Conservation (phyloP, 2,888 invertebrate species). For the Orgyia antiqua region DNA sequence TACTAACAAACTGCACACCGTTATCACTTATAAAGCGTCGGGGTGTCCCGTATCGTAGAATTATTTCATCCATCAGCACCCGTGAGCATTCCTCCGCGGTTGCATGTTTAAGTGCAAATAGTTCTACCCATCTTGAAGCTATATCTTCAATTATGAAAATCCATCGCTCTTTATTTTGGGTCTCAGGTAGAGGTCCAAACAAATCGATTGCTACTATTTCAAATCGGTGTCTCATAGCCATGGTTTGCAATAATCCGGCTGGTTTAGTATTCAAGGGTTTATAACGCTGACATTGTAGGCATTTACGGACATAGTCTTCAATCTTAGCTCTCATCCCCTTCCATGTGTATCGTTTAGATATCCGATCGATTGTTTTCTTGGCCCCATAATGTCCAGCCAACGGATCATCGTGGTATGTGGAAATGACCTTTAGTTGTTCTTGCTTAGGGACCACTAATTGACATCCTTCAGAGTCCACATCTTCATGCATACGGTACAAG, state of each 20-base stretch:
- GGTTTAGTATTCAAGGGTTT: slow-evolving; percentile 36
- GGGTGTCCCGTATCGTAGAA: too few species aligned
- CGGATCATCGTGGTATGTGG: slow-evolving; percentile 4
- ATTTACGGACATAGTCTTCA: slow-evolving; percentile 19
- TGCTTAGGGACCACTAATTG: slow-evolving; percentile 10
- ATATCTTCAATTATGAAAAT: slow-evolving; percentile 11
- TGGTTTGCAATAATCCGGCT: slow-evolving; percentile 32
- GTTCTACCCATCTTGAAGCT: too few species aligned
- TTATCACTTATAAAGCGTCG: too few species aligned
- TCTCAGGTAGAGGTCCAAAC: slow-evolving; percentile 15
- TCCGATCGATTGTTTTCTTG: slow-evolving; percentile 15
- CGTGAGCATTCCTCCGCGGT: too few species aligned
- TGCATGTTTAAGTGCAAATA: too few species aligned
- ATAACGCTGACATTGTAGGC: slow-evolving; percentile 33
- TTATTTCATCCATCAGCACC: too few species aligned
- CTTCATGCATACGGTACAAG: slow-evolving; percentile 5
- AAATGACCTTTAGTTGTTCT: slow-evolving; percentile 1
- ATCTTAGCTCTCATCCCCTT: slow-evolving; percentile 27
- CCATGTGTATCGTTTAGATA: slow-evolving; percentile 24
- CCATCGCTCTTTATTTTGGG: slow-evolving; percentile 1
- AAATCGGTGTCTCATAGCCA: slow-evolving; percentile 17
- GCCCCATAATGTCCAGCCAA: slow-evolving; percentile 7
- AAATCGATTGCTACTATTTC: slow-evolving; percentile 35
- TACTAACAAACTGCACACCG: too few species aligned
- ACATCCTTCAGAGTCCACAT: slow-evolving; percentile 4